Evolutionary conservation across 2,113 vertebrate genomes (phyloP).

Genomic region (Solenodon paradoxus): DNA sequence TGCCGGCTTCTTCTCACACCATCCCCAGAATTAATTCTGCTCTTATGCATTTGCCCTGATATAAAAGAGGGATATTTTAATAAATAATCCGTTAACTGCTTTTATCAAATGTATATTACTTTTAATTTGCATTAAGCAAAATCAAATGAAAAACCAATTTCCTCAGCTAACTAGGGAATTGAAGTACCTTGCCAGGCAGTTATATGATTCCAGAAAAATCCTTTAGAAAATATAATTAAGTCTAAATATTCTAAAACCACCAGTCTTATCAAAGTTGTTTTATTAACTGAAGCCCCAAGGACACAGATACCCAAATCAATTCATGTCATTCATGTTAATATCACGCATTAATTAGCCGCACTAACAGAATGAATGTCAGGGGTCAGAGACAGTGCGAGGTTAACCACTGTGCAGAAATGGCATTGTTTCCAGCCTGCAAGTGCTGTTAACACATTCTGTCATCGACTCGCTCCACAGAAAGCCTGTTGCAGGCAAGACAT

Average conservation of each 20-base stretch:
- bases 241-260: constrained; percentile 61
- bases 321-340: constrained; percentile 37
- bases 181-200: constrained; percentile 58
- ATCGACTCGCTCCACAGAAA: not conserved
- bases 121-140: constrained; percentile 76
- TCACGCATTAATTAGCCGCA: not conserved
- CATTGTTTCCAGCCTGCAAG: not conserved
- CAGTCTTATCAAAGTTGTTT: constrained; percentile 62
- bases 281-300: constrained; percentile 56
- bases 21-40: constrained; percentile 34
- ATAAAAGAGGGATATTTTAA: constrained; percentile 51
- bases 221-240: constrained; percentile 70
- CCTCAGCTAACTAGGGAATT: constrained; percentile 63
- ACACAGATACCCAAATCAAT: constrained; percentile 36
- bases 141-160: constrained; percentile 65
- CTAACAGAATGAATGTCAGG: not conserved
- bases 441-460: not conserved
- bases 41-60: not conserved
- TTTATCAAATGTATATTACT: constrained; percentile 71
- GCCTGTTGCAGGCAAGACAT: accelerated
- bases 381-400: not conserved
- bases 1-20: not conserved
- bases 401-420: not conserved
- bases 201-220: constrained; percentile 63
- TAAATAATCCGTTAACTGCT: constrained; percentile 72